These are phyloP conservation scores for Panthera tigris DNA, from an alignment of 2,113 vertebrate genomes.

Conservation along the genomic window DNA sequence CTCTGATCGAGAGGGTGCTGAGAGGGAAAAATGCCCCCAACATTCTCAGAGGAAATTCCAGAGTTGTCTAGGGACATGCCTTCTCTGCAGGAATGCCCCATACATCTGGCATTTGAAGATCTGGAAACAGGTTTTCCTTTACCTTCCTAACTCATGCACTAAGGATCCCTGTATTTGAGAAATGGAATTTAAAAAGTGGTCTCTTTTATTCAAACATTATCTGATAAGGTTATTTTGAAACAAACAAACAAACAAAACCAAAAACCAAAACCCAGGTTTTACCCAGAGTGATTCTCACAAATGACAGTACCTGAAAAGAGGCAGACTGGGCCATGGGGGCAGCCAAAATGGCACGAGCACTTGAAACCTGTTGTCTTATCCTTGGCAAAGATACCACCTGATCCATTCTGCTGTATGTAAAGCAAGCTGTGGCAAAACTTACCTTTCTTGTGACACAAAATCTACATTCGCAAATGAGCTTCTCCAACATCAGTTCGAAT, in stretches of 20 bases:
- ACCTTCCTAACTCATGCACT: not conserved
- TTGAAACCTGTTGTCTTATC: conserved; percentile 15
- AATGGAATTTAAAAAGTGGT: not conserved
- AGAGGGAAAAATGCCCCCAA: conserved; percentile 63
- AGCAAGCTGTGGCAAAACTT: conserved; percentile 15
- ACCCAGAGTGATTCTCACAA: conserved; percentile 10
- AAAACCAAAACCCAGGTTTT: not conserved
- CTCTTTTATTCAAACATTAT: conserved; percentile 41
- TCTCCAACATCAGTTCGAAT: conserved; percentile 60
- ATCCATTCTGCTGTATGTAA: not conserved
- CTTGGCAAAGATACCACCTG: not conserved
- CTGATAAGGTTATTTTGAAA: not conserved
- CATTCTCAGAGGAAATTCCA: conserved; percentile 57
- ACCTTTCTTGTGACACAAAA: conserved; percentile 50
- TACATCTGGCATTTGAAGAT: not conserved
- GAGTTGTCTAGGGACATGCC: not conserved
- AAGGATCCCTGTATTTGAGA: conserved; percentile 41
- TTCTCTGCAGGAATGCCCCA: not conserved
- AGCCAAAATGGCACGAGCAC: not conserved
- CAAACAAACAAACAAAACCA: not conserved
- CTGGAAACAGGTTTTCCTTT: not conserved
- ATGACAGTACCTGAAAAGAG: conserved; percentile 19
- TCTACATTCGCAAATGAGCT: conserved; percentile 44
- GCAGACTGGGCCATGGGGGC: not conserved
- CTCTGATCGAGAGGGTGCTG: conserved; percentile 74